Evolutionary conservation across 2,888 invertebrate genomes (phyloP).

Genomic region (Cyaniris semiargus): DNA sequence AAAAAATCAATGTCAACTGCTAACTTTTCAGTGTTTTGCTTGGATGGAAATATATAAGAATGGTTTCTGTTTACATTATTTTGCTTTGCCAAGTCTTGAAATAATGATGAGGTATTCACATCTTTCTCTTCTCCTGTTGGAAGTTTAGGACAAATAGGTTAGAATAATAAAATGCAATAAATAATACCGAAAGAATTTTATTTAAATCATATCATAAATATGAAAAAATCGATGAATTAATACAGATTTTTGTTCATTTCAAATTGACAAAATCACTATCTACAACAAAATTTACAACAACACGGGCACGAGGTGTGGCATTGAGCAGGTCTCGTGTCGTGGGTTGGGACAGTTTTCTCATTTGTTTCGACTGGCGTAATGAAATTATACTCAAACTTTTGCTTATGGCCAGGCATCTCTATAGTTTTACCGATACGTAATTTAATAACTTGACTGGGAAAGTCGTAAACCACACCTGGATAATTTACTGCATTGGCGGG

Average conservation of each 20-base stretch:
- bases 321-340: conserved; percentile 65
- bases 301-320: conserved; percentile 53
- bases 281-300: conserved; percentile 48
- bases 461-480: conserved; percentile 65
- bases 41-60: background rate
- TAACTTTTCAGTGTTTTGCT: background rate
- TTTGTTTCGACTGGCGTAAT: conserved; percentile 58
- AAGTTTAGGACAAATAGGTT: conserved; percentile 52
- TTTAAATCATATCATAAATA: conserved; percentile 31
- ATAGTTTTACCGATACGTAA: conserved; percentile 63
- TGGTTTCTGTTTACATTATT: conserved; percentile 42
- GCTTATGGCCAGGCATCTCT: conserved; percentile 67
- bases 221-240: background rate
- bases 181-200: conserved; percentile 35
- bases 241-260: background rate
- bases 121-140: conserved; percentile 62
- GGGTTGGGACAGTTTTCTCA: conserved; percentile 57
- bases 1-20: background rate
- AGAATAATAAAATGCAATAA: conserved; percentile 38
- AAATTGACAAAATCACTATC: conserved; percentile 37
- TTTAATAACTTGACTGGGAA: conserved; percentile 66
- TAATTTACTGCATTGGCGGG: conserved; percentile 57
- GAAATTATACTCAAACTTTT: conserved; percentile 70
- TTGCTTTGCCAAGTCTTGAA: conserved; percentile 56
- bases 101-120: conserved; percentile 48